Evolutionary conservation across 64 coral and sea anemone species (phyloP), one percentile per base, ranked within the genome.

Genomic region (Exaiptasia diaphana): DNA sequence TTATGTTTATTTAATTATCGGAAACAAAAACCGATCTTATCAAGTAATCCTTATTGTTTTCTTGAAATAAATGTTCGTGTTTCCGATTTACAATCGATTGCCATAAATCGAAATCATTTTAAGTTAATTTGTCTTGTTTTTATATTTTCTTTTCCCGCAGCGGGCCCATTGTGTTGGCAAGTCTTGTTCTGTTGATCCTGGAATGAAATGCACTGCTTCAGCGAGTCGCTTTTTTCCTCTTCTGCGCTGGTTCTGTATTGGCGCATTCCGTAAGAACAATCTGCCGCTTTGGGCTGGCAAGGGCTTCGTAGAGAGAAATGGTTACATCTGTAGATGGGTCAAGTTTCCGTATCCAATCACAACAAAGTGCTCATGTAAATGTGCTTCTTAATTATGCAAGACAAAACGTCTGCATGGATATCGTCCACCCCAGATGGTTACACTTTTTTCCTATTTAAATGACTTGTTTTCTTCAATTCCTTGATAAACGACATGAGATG

Each of bases 341-440:
- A 42, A 13, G 29, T 73, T 38, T 17, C 27, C 40, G 0, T 25
- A 73, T 17, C 69, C 69, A 73, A 73, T 73, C 69, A 73, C 69
- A 30, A 73, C 69, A 30, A 25, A 37, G 22, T 73, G 69, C 23
- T 73, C 69, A 8, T 73, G 68, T 49, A 40, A 17, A 42, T 73
- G 68, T 31, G 14, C 32, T 23, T 41, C 68, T 41, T 44, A 73
- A 73, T 41, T 52, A 52, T n/a, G n/a, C n/a, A n/a, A n/a, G n/a
- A n/a, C n/a, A n/a, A n/a, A n/a, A n/a, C n/a, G n/a, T n/a, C n/a
- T n/a, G n/a, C n/a, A n/a, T n/a, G n/a, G n/a, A n/a, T n/a, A n/a
- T n/a, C n/a, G n/a, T n/a, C n/a, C n/a, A n/a, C n/a, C n/a, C n/a
- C n/a, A n/a, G n/a, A n/a, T n/a, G n/a, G n/a, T n/a, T n/a, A n/a